Evolutionary conservation across 2,113 vertebrate species (phyloP), one percentile per base, ranked within the genome.

Genomic region (Chamaea fasciata): DNA sequence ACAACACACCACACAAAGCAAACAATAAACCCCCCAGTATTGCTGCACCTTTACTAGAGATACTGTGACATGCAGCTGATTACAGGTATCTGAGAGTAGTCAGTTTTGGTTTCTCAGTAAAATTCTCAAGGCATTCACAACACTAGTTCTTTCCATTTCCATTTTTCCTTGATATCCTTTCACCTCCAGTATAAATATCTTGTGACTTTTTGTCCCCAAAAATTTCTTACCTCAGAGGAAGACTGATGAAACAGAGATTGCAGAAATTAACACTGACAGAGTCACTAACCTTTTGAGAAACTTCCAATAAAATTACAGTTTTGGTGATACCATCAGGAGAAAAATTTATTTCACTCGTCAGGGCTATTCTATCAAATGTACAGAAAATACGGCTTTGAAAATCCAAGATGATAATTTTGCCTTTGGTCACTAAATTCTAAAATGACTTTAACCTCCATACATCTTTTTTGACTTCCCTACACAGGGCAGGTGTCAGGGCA

Each of bases 331-430:
- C 20, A 69, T 92, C 78, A 80, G 26, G 28, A 76, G 33, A 73
- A 73, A 85, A 93, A 39, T 8, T 37, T 64, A 77, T 92, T 90
- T 87, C 71, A 31, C 37, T 89, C 15, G 4, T 94, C 95, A 87
- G 76, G n/a, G 24, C 14, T 73, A 91, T 76, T 91, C 73, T 73
- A 87, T 77, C 16, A 82, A 89, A 76, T 33, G 49, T 73, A 79
- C 9, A 87, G 49, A 81, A 95, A 83, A 84, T 53, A 92, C 2
- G 7, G 53, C 76, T 95, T 68, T 60, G 52, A 96, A 94, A 92
- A 95, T 62, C 53, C 16, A 64, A 76, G 81, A 91, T 84, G 68
- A 95, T 87, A 82, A 92, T 94, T 91, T 91, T 87, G 92, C 91
- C 94, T 94, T 91, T 82, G 81, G 89, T 82, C 78, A 85, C 74